phyloP scores from a whole-genome alignment of 2,113 vertebrate genomes.

The Hippoglossus stenolepis region DNA sequence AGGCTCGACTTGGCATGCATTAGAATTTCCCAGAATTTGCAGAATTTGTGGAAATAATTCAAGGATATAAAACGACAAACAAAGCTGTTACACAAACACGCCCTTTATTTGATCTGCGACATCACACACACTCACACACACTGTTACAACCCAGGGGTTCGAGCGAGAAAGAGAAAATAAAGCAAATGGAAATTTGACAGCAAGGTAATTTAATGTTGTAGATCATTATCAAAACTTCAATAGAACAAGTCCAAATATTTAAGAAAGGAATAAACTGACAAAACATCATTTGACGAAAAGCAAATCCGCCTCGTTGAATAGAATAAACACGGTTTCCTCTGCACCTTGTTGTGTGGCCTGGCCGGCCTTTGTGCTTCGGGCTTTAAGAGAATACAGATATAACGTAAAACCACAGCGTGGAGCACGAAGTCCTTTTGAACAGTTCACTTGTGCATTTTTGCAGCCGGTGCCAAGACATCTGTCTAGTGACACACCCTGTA shows the following conservation, averaged over 20 bases:
- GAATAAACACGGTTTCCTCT: conserved; percentile 1
- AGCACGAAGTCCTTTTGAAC: conserved; percentile 67
- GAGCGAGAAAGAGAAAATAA: not conserved
- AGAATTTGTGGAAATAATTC: conserved; percentile 7
- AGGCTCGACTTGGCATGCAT: not conserved
- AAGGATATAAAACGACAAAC: conserved; percentile 6
- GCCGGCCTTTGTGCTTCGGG: conserved; percentile 29
- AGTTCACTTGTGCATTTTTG: conserved; percentile 73
- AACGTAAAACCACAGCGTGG: conserved; percentile 66
- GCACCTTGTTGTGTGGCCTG: conserved; percentile 40
- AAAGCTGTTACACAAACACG: not conserved
- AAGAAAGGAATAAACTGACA: not conserved
- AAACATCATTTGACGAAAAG: not conserved
- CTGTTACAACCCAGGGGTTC: not conserved
- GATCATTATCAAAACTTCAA: not conserved
- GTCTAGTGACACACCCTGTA: conserved; percentile 86
- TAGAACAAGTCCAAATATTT: not conserved
- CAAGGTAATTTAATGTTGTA: not conserved
- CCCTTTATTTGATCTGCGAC: conserved; percentile 11
- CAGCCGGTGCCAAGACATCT: conserved; percentile 84
- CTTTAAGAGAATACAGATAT: conserved; percentile 73
- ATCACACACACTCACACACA: not conserved
- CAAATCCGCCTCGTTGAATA: not conserved
- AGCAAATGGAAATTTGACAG: not conserved
- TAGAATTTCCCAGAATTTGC: conserved; percentile 1